A percentile compares a stretch with the other conserved stretches of the same genome.
Evolutionary conservation across 2,797 vertebrate genomes (phyloP).

Genomic region (Gouania willdenowi): DNA sequence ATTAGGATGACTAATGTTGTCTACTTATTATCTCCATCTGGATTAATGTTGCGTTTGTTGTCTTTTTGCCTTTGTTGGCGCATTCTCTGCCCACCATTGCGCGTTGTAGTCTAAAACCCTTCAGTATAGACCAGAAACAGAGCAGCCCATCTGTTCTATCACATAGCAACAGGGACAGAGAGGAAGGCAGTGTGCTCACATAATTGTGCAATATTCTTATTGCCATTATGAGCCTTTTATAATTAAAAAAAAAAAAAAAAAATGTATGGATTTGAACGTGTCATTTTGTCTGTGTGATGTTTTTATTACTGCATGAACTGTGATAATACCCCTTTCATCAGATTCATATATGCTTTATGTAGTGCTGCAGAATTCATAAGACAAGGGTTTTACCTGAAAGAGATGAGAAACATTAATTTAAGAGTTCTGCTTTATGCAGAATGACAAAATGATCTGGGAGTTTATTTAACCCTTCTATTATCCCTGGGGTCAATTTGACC

Average conservation of each 20-base stretch:
- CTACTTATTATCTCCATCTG: conserved; percentile 21
- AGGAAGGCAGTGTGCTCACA: conserved; percentile 27
- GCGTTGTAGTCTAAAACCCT: conserved; percentile 65
- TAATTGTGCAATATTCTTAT: too few species aligned
- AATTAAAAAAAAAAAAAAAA: too few species aligned
- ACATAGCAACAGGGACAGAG: conserved; percentile 71
- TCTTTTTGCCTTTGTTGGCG: conserved; percentile 39
- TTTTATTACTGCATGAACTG: neutral
- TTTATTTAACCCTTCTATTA: conserved; percentile 33
- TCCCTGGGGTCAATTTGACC: conserved; percentile 11
- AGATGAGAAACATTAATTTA: neutral
- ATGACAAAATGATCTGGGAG: conserved; percentile 5
- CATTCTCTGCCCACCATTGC: conserved; percentile 65
- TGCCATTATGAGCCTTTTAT: neutral
- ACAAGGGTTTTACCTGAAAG: neutral
- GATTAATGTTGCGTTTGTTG: conserved; percentile 26
- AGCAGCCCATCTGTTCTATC: conserved; percentile 72
- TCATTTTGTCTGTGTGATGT: neutral
- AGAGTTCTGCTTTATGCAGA: neutral
- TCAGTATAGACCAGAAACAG: conserved; percentile 57
- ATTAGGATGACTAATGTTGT: conserved; percentile 15
- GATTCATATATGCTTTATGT: neutral
- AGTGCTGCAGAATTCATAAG: neutral
- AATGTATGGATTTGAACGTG: neutral
- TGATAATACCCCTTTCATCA: neutral